These are phyloP conservation scores for Lampropteryx suffumata DNA, from an alignment of 2,888 invertebrate genomes.

Conservation along the genomic window DNA sequence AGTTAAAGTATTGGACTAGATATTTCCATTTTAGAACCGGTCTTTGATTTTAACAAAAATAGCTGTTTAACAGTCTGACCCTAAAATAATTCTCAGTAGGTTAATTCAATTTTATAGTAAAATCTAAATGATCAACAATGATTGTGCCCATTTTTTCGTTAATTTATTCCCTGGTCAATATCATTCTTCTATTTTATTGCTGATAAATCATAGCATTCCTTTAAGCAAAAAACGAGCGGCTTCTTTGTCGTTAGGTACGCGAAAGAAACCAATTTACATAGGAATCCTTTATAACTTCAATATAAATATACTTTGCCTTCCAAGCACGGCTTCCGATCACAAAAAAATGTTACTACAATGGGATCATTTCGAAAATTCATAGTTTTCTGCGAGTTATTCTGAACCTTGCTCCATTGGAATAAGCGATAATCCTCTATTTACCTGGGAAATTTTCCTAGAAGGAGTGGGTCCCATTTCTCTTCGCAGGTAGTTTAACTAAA, in stretches of 20 bases:
- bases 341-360: slow-evolving; percentile 46
- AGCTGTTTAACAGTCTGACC: slow-evolving; percentile 32
- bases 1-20: slow-evolving; percentile 34
- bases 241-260: slow-evolving; percentile 45
- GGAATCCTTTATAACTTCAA: slow-evolving; percentile 62
- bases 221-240: slow-evolving; percentile 48
- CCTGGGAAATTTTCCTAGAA: slow-evolving; percentile 33
- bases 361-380: slow-evolving; percentile 20
- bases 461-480: slow-evolving; percentile 20
- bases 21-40: slow-evolving; percentile 35
- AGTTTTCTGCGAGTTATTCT: slow-evolving; percentile 12
- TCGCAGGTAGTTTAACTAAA: slow-evolving; percentile 36
- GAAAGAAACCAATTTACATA: slow-evolving; percentile 59
- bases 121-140: slow-evolving; percentile 15
- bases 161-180: slow-evolving; percentile 31
- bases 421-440: slow-evolving; percentile 8
- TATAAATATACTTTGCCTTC: slow-evolving; percentile 59
- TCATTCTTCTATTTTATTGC: slow-evolving; percentile 32
- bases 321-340: slow-evolving; percentile 54
- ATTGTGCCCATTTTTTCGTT: slow-evolving; percentile 15
- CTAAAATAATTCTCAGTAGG: slow-evolving; percentile 34
- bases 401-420: slow-evolving; percentile 22
- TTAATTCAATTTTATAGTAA: slow-evolving; percentile 27
- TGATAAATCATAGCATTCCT: slow-evolving; percentile 45
- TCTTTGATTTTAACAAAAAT: slow-evolving; percentile 33